Evolutionary conservation across 2,888 invertebrate species (phyloP).

Genomic region (Eristalis intricaria): DNA sequence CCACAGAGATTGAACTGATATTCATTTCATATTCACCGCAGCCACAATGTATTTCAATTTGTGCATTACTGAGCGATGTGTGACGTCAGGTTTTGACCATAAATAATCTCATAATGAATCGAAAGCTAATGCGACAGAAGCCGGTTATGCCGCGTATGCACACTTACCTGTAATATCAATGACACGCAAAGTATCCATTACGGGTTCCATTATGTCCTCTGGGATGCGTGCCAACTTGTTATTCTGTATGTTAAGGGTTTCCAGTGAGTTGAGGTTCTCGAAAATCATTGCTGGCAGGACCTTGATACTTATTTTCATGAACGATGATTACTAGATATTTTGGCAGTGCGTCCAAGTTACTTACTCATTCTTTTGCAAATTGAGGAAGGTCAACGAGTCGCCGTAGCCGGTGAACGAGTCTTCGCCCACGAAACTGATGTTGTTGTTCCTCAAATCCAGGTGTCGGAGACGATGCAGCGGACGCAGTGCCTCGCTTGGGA

Average conservation of each 20-base stretch:
- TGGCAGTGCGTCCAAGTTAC: slow-evolving; percentile 74
- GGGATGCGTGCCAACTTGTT: slow-evolving; percentile 92
- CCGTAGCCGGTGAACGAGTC: slow-evolving; percentile 95
- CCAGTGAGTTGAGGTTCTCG: slow-evolving; percentile 93
- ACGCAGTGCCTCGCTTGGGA: slow-evolving; percentile 92
- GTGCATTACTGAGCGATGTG: neutral
- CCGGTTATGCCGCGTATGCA: too few relatives aligned
- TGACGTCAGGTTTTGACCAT: neutral
- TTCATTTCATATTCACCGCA: neutral
- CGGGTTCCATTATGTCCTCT: slow-evolving; percentile 94
- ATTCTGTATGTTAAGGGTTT: slow-evolving; percentile 93
- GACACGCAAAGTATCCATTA: slow-evolving; percentile 92
- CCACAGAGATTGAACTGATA: neutral
- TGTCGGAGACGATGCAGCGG: slow-evolving; percentile 93
- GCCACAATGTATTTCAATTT: neutral
- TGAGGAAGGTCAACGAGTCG: slow-evolving; percentile 95
- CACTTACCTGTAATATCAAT: slow-evolving; percentile 92
- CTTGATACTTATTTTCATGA: slow-evolving; percentile 86
- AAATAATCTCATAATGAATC: neutral
- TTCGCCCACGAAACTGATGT: slow-evolving; percentile 90
- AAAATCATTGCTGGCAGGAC: slow-evolving; percentile 91
- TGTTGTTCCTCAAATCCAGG: slow-evolving; percentile 93
- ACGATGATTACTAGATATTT: neutral
- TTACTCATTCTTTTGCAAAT: slow-evolving; percentile 95
- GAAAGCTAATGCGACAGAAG: neutral